Conservation (phyloP, 2,113 vertebrate genomes). For the Puma concolor region DNA sequence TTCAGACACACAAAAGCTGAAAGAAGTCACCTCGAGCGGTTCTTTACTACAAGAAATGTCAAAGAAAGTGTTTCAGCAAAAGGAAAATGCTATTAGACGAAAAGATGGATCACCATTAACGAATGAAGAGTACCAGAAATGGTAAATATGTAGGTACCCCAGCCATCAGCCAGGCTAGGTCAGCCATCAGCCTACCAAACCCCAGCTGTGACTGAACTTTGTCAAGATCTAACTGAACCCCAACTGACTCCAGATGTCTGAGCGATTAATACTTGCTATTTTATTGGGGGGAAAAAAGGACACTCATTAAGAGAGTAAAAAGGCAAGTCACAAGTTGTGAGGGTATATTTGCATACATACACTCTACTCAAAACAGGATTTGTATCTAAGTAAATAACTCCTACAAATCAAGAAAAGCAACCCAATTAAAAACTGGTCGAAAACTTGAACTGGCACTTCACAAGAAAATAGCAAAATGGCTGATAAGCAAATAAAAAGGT, state of each 20-base stretch:
- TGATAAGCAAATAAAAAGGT: neutral
- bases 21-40: neutral
- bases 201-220: neutral
- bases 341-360: neutral
- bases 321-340: neutral
- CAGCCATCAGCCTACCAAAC: neutral
- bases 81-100: neutral
- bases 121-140: neutral
- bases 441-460: neutral
- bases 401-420: constrained; percentile 43
- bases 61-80: neutral
- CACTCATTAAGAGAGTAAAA: neutral
- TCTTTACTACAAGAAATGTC: neutral
- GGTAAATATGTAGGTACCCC: neutral
- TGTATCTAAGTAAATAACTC: neutral
- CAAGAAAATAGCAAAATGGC: neutral
- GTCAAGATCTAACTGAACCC: neutral
- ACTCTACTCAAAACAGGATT: neutral
- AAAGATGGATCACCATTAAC: neutral
- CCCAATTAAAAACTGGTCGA: neutral
- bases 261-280: neutral
- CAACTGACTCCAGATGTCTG: neutral
- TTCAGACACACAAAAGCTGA: neutral
- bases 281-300: neutral
- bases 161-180: neutral